These are phyloP conservation scores for Phodopus roborovskii DNA, from an alignment of 2,113 vertebrate genomes.

Conservation along the genomic window DNA sequence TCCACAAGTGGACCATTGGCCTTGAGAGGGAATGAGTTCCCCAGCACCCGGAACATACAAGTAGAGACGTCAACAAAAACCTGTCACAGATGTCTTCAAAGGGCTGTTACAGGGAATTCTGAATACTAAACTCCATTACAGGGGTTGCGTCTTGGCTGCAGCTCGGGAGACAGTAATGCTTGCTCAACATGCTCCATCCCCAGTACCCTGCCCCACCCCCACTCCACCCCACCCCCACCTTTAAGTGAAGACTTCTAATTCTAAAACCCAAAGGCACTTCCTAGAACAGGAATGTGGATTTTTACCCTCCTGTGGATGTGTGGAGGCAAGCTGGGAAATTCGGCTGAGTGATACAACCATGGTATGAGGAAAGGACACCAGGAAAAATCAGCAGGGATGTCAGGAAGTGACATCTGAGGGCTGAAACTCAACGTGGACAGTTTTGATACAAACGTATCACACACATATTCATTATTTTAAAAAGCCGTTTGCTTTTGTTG, in stretches of 20 bases:
- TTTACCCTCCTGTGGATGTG: background rate
- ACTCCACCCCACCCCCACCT: background rate
- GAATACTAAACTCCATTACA: background rate
- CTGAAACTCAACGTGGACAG: background rate
- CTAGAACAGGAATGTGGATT: background rate
- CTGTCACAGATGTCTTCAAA: background rate
- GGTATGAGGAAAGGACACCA: background rate
- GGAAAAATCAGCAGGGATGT: background rate
- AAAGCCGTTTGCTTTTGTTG: too few relatives aligned
- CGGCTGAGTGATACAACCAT: background rate
- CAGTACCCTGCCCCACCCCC: background rate
- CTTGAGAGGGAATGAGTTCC: background rate
- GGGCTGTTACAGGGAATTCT: background rate
- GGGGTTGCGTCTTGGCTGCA: background rate
- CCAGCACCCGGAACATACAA: background rate
- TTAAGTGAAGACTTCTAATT: background rate
- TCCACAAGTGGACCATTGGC: background rate
- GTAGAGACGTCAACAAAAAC: background rate
- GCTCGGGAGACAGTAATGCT: background rate
- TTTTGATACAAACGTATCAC: background rate
- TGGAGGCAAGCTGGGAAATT: background rate
- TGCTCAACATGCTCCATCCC: background rate
- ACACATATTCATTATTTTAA: background rate
- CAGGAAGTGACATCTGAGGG: background rate
- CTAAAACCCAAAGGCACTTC: background rate